Conservation (phyloP, 2,888 invertebrate genomes). For the Drosophila ustulata region DNA sequence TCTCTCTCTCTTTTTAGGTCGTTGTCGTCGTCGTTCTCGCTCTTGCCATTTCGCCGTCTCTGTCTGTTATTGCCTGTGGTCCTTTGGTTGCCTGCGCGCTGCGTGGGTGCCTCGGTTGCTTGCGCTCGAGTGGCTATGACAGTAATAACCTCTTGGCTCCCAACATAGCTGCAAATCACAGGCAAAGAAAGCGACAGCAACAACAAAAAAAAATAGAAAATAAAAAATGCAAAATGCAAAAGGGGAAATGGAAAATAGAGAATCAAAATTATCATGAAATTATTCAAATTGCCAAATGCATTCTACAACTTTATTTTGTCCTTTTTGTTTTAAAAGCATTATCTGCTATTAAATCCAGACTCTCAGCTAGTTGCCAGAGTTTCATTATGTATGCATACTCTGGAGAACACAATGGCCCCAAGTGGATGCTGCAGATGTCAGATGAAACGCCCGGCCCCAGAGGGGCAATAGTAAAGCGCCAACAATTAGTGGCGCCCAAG, state of each 20-base stretch:
- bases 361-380: constrained; percentile 8
- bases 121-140: constrained; percentile 69
- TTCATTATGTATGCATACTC: constrained; percentile 43
- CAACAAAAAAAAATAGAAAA: constrained; percentile 10
- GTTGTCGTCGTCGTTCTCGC: neutral
- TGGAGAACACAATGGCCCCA: neutral
- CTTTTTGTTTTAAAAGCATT: constrained; percentile 6
- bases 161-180: constrained; percentile 52
- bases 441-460: constrained; percentile 8
- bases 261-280: constrained; percentile 31
- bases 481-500: constrained; percentile 76
- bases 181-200: constrained; percentile 23
- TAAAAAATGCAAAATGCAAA: neutral
- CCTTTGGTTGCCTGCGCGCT: constrained; percentile 22
- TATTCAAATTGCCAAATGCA: constrained; percentile 68
- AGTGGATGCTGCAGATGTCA: constrained; percentile 12
- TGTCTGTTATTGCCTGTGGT: constrained; percentile 18
- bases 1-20: constrained; percentile 5
- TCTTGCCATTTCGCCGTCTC: neutral
- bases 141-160: constrained; percentile 76
- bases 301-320: constrained; percentile 2
- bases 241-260: constrained; percentile 2
- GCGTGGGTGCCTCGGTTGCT: constrained; percentile 60
- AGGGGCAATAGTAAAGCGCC: constrained; percentile 49
- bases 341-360: constrained; percentile 16